Evolutionary conservation across 2,888 invertebrate species (phyloP).

Genomic region (Clanis bilineata): DNA sequence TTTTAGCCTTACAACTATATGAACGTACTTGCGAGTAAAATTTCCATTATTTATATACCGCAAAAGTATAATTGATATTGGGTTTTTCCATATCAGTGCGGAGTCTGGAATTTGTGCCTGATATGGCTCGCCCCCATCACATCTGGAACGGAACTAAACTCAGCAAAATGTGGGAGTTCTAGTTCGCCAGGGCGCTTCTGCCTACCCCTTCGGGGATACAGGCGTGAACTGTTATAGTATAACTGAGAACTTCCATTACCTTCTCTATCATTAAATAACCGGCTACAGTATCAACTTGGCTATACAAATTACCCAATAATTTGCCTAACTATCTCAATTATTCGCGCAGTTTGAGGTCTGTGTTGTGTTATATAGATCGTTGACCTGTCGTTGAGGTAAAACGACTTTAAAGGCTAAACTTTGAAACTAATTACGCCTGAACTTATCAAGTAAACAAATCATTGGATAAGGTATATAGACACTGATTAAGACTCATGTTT

Average conservation of each 20-base stretch:
- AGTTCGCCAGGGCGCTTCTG: no score
- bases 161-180: no score
- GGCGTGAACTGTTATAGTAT: no score
- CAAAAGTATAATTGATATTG: no score
- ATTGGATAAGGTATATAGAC: neutral
- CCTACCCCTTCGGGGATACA: no score
- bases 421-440: neutral
- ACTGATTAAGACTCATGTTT: neutral
- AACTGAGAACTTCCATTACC: neutral
- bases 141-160: no score
- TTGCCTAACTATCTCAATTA: slow-evolving; percentile 3
- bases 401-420: neutral
- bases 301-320: slow-evolving; percentile 2
- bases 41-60: no score
- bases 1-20: no score
- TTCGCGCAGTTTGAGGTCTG: neutral
- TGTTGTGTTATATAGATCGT: neutral
- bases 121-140: no score
- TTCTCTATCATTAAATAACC: neutral
- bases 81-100: no score
- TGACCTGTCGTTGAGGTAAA: neutral
- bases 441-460: neutral
- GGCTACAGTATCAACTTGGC: neutral
- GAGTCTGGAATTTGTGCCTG: no score
- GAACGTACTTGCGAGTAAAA: no score